Base-by-base conservation (phyloP, 1,140 invertebrate genomes). In the Polypedilum pembai region DNA sequence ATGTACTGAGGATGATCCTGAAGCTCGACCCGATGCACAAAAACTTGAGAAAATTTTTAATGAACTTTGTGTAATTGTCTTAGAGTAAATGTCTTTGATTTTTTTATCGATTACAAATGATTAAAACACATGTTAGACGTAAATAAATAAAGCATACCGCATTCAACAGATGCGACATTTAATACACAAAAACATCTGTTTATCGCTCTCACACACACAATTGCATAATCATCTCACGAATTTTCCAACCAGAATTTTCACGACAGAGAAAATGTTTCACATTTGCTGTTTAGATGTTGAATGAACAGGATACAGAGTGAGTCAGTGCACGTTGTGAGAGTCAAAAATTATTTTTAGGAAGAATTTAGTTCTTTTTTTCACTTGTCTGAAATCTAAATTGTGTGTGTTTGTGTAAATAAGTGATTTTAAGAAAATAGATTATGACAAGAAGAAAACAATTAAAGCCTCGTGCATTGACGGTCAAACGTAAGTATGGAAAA, bases 1-100 rank as follows among this genome's bases (percentile, higher is more conserved):
- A 74, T 92, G 91, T 79, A 94, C 92, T 1, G 87, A 90, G 78
- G 80, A 83, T 40, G 80, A 86, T 75, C 86, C 87, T 21, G 81
- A 83, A 66, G 82, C 84, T 76, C 82, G 92, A 69, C 92, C 92
- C 0, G 82, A 84, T 45, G 89, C 91, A 17, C 80, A 81, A 75
- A 83, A 78, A 77, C 65, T 80, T 8, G 12, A 15, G 8, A 69
- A 74, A 10, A 73, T 41, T 56, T 74, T 74, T 18, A 21, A 69
- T 20, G 65, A 69, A 69, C 45, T 56, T 56, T n/a, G n/a, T 56
- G n/a, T 56, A n/a, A 56, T 56, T 56, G 45, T 56, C n/a, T n/a
- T 56, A 15, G 45, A 56, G 4, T 56, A 56, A 12, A 56, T 56
- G 45, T 56, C 12, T 56, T n/a, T n/a, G 45, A 12, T 15, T 56